phyloP scores from a whole-genome alignment of 2,113 vertebrate species.

The Galeopterus variegatus region DNA sequence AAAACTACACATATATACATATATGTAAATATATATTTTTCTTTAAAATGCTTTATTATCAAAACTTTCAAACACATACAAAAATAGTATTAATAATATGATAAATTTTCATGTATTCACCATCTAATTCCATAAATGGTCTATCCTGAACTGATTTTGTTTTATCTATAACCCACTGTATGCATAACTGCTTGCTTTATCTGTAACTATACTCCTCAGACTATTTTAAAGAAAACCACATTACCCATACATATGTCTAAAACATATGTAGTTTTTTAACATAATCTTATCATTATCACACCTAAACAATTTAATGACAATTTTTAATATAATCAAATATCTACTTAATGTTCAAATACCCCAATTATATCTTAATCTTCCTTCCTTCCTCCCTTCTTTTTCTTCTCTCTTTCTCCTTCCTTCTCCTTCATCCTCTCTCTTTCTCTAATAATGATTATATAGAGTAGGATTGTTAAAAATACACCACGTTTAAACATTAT shows the following conservation, averaged over 20 bases:
- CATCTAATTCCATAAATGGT: not conserved
- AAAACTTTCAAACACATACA: not conserved
- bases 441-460: not conserved
- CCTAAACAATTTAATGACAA: not conserved
- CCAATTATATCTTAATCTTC: not conserved
- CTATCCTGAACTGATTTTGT: not conserved
- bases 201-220: not conserved
- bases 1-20: not conserved
- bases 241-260: not conserved
- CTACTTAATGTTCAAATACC: not conserved
- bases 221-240: not conserved
- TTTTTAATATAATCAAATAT: not conserved
- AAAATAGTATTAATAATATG: not conserved
- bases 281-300: not conserved
- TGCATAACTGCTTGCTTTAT: not conserved
- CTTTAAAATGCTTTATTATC: not conserved
- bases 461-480: not conserved
- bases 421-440: not conserved
- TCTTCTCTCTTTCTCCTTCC: not conserved
- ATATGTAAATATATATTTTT: not conserved
- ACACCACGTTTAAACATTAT: not conserved
- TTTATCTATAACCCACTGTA: not conserved
- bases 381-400: accelerated
- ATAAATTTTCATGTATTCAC: not conserved
- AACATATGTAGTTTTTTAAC: not conserved